phyloP scores from a whole-genome alignment of 2,113 vertebrate species.

The Nyctereutes procyonoides region DNA sequence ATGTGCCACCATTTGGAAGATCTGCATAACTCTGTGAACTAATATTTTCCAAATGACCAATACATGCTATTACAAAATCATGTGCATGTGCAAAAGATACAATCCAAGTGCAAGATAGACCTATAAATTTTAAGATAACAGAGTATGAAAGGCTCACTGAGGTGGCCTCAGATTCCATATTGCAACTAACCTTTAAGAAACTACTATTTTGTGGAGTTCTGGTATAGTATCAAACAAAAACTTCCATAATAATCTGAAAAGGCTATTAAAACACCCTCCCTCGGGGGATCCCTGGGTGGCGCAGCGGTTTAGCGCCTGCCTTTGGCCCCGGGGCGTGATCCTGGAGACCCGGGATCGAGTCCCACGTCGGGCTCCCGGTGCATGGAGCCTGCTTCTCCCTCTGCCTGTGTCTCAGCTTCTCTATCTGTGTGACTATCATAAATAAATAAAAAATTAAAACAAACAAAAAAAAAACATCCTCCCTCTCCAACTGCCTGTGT shows the following conservation, averaged over 20 bases:
- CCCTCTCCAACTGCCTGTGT: not conserved
- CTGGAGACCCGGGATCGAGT: too few species aligned
- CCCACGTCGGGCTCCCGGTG: too few species aligned
- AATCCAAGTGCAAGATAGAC: conserved; percentile 11
- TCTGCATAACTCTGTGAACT: not conserved
- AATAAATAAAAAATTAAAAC: too few species aligned
- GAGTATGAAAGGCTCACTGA: not conserved
- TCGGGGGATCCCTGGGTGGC: too few species aligned
- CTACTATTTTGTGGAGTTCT: not conserved
- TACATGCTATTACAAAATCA: conserved; percentile 35
- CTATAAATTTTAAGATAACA: conserved; percentile 20
- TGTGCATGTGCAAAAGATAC: not conserved
- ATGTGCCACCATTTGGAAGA: conserved; percentile 44
- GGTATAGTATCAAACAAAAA: not conserved
- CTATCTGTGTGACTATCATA: too few species aligned
- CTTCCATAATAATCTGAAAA: conserved; percentile 29
- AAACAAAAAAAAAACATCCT: too few species aligned
- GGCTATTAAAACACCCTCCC: not conserved
- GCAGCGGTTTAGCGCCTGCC: too few species aligned
- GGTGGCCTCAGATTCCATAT: not conserved
- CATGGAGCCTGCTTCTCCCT: too few species aligned
- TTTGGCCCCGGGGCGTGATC: too few species aligned
- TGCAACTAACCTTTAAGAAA: conserved; percentile 26
- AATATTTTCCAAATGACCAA: conserved; percentile 57
- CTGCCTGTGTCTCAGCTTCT: too few species aligned